A percentile compares a stretch with the other conserved stretches of the same genome.
These are phyloP conservation scores for Anoplophora glabripennis DNA, from an alignment of 1,140 invertebrate genomes.

Conservation along the genomic window DNA sequence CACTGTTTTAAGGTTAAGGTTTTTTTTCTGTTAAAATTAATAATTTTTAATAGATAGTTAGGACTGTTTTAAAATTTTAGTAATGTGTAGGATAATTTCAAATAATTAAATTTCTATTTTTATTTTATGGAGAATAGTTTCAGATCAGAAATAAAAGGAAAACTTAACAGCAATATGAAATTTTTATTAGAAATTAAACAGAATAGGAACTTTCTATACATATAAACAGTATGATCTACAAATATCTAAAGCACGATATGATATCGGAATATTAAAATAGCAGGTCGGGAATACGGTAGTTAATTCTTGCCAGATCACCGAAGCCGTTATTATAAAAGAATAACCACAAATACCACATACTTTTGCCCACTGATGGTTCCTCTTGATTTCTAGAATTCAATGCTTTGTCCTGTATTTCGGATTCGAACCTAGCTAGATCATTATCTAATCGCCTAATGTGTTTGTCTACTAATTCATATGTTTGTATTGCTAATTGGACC, in stretches of 20 bases:
- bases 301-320: neutral
- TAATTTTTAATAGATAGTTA: too few species aligned
- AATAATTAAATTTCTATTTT: neutral
- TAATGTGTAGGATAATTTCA: neutral
- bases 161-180: too few species aligned
- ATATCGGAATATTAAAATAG: too few species aligned
- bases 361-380: conserved; percentile 55
- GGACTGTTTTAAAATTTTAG: too few species aligned
- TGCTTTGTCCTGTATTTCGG: conserved; percentile 94
- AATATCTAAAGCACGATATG: too few species aligned
- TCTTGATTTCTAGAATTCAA: conserved; percentile 66
- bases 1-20: too few species aligned
- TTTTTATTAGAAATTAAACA: too few species aligned
- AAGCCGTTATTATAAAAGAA: neutral
- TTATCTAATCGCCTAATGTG: conserved; percentile 94
- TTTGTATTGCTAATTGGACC: conserved; percentile 95
- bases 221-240: neutral
- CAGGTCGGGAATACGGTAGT: too few species aligned
- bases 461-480: conserved; percentile 98
- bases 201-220: too few species aligned
- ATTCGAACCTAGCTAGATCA: conserved; percentile 93
- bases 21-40: too few species aligned
- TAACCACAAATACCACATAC: conserved; percentile 38
- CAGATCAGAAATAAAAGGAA: too few species aligned
- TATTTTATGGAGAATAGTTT: neutral